These are phyloP conservation scores for Dasyornis broadbenti DNA, from an alignment of 2,113 vertebrate species.

Conservation along the genomic window DNA sequence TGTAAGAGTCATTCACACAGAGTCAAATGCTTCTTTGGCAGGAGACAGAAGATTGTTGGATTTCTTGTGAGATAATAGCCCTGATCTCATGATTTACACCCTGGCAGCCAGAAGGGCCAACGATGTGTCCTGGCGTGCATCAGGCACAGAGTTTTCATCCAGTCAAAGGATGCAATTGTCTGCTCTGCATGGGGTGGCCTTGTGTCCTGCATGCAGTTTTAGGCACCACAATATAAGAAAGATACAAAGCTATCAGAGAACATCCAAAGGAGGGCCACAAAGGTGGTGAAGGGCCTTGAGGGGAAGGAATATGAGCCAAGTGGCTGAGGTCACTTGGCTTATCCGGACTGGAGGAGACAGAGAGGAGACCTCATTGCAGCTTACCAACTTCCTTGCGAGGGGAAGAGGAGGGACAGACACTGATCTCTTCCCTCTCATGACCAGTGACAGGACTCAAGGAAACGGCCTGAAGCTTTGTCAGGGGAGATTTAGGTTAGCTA, in stretches of 20 bases:
- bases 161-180: neutral
- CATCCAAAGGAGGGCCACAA: neutral
- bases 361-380: neutral
- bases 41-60: neutral
- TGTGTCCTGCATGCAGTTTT: neutral
- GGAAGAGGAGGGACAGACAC: neutral
- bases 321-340: neutral
- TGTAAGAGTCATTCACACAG: neutral
- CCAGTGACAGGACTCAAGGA: neutral
- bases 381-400: neutral
- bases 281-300: neutral
- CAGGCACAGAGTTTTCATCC: neutral
- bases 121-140: neutral
- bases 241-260: neutral
- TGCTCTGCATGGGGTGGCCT: neutral
- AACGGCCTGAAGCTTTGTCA: fast-evolving
- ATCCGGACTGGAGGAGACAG: neutral
- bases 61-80: neutral
- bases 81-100: neutral
- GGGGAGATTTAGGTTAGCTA: neutral
- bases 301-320: neutral
- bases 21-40: neutral
- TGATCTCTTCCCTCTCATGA: neutral
- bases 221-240: neutral
- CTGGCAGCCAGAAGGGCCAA: neutral